These are phyloP conservation scores for Heterodera carotae DNA, from an alignment of 1,140 invertebrate species.

Conservation along the genomic window DNA sequence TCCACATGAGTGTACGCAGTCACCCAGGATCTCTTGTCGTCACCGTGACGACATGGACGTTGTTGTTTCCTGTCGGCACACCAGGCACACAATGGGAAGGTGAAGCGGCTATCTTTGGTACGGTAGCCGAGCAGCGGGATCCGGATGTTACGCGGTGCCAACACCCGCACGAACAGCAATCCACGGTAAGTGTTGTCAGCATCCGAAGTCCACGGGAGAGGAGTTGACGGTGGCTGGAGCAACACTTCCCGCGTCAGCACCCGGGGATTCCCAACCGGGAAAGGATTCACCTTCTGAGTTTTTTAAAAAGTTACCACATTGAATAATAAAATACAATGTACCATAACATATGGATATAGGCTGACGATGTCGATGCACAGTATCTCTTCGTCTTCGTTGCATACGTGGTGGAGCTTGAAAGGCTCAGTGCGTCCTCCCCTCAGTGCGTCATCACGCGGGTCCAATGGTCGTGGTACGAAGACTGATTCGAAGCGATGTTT, in stretches of 20 bases:
- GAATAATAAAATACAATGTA: too few species aligned
- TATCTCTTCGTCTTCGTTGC: too few species aligned
- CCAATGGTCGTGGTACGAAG: too few species aligned
- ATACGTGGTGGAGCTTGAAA: too few species aligned
- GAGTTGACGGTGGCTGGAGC: neutral
- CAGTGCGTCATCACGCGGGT: too few species aligned
- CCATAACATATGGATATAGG: too few species aligned
- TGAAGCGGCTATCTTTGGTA: neutral
- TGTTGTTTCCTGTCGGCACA: conserved; percentile 2
- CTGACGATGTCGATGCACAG: too few species aligned
- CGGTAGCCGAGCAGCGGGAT: too few species aligned
- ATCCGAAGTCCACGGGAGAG: neutral
- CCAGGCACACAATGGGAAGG: conserved; percentile 8
- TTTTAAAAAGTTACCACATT: too few species aligned
- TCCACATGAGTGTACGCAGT: neutral
- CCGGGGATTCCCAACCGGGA: neutral
- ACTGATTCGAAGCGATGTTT: too few species aligned
- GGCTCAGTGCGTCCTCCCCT: too few species aligned
- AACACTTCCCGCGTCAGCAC: too few species aligned
- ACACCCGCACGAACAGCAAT: neutral
- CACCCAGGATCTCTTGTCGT: neutral
- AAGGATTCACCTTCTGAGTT: neutral
- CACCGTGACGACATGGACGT: neutral
- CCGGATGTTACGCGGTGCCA: neutral
- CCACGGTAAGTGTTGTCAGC: neutral